Evolutionary conservation across 2,113 vertebrate genomes (phyloP).

Genomic region (Platysteira castanea): DNA sequence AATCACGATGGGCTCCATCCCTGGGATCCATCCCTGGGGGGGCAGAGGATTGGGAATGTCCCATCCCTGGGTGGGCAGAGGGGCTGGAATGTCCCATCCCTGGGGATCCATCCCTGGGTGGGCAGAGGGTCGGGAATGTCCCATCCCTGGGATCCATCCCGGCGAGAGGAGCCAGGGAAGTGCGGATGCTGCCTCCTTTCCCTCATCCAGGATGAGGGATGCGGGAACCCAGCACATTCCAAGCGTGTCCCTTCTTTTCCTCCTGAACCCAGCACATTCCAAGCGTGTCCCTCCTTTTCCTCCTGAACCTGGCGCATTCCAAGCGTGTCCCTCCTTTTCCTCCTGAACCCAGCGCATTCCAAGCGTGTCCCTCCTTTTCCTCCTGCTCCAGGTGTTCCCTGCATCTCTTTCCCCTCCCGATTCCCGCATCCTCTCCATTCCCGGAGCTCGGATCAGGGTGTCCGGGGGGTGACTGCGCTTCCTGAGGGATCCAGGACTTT

Average conservation of each 20-base stretch:
- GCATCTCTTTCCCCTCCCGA: background rate
- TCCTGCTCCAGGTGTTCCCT: background rate
- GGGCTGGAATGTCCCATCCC: too few species aligned
- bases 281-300: background rate
- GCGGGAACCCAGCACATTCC: accelerated
- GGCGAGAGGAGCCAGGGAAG: background rate
- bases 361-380: background rate
- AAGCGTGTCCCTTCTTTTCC: background rate
- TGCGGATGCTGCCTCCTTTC: background rate
- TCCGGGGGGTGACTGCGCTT: accelerated
- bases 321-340: background rate
- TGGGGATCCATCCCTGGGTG: background rate
- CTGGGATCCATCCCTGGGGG: background rate
- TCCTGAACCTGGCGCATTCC: accelerated
- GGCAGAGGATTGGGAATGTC: background rate
- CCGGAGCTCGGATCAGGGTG: background rate
- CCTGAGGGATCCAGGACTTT: background rate
- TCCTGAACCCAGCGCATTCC: accelerated
- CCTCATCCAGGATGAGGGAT: background rate
- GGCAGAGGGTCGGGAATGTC: accelerated
- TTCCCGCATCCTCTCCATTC: background rate
- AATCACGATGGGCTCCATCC: too few species aligned
- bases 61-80: background rate
- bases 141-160: too few species aligned
- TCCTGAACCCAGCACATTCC: accelerated